Base-by-base conservation (phyloP, 2,797 vertebrate genomes). In the Gallinago stenura region DNA sequence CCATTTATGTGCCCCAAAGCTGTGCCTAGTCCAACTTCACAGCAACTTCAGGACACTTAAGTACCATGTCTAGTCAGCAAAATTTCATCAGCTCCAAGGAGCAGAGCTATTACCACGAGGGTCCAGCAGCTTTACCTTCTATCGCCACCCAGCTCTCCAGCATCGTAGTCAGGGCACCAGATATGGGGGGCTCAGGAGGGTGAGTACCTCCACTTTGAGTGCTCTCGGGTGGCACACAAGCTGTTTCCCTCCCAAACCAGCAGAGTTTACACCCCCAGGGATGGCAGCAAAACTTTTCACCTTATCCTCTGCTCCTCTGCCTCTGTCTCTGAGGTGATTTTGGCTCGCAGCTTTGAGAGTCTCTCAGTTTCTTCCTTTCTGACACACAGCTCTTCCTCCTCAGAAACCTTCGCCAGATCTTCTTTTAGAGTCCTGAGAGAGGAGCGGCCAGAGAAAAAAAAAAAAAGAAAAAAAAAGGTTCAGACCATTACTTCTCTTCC, bases 321-420 rank as follows among this genome's bases (percentile, higher is more conserved):
- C 50, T 98, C 94, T 0, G 79, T 46, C 82, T 98, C 97, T 1
- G 50, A 92, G 83, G 48, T 41, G 2, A 97, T 90, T 31, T 97
- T 96, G 68, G 97, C 97, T 87, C 91, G 94, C 31, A 99, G 96
- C 66, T 89, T 93, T 31, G 97, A 84, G 4, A 99, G 96, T 12
- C 26, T 97, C 71, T 81, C 77, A 0, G 90, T 64, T 41, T 97
- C 96, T 88, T 98, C 98, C 56, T 97, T 94, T 9, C 95, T 98
- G 96, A 98, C 62, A 50, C 30, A 91, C 72, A 81, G 22, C 97
- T 98, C 98, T 85, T 99, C 98, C 72, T 98, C 97, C 70, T 96
- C 96, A 25, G 95, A 95, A 85, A 93, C 65, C 22, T 92, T 96
- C 70, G 97, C 92, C 56, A 98, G 96, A 50, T 90, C 95, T 88